Evolutionary conservation across 1,140 invertebrate species (phyloP), one percentile per base, ranked within the genome.

Genomic region (Drosophila ficusphila): DNA sequence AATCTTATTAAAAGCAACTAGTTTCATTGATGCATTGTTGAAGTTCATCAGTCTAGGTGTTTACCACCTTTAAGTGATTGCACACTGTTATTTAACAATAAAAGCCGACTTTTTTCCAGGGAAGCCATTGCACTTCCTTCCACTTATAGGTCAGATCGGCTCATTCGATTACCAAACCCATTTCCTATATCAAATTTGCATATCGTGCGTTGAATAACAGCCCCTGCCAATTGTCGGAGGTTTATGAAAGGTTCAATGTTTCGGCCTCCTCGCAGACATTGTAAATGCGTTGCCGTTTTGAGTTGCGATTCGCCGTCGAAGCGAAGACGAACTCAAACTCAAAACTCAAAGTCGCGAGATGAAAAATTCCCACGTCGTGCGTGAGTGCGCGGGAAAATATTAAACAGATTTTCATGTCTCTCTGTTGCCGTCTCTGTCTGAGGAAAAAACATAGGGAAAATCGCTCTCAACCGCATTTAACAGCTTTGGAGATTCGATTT

Each of bases 301-400:
- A 42, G 19, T 25, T 54, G 54, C 29, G 64, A 44, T 25, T 39
- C 33, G 19, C 12, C 29, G 61, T 62, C 18, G 19, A 34, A 33
- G 47, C 19, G 18, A 25, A 39, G 60, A 39, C 41, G 53, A 34
- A 34, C 39, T 34, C 53, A 41, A 44, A 47, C 53, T 54, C 52
- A 23, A 41, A 44, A 47, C 53, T 54, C 52, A 23, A 16, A 29
- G 33, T 64, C 51, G 53, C 46, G 19, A 72, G 67, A 69, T 61
- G 69, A 82, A 76, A 44, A 88, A 82, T 88, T 88, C 82, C 82
- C 82, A 88, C 83, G 82, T 88, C 82, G 76, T 86, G 79, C 82
- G 82, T 88, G 82, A 54, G 73, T 76, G 83, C 57, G 71, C 65
- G 81, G 81, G 73, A 88, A 88, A 88, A 89, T 78, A 82, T 89